Evolutionary conservation across 2,113 vertebrate species (phyloP).

Genomic region (Lasiurus cinereus): DNA sequence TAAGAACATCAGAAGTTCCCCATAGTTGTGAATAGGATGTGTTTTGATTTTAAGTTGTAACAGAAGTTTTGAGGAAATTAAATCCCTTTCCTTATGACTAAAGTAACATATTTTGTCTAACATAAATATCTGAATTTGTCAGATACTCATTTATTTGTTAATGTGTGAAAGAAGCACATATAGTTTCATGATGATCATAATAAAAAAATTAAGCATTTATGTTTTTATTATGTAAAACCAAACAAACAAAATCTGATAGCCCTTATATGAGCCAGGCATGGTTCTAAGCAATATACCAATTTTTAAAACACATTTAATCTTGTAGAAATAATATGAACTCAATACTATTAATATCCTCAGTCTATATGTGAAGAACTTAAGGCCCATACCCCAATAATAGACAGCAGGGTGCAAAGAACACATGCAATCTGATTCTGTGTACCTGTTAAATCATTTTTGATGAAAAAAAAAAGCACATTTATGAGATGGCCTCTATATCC

Average conservation of each 20-base stretch:
- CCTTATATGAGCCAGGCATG: not conserved
- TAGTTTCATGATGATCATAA: not conserved
- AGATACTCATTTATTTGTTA: not conserved
- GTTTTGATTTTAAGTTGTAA: not conserved
- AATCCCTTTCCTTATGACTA: not conserved
- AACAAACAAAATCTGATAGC: not conserved
- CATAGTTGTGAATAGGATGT: not conserved
- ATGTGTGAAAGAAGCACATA: not conserved
- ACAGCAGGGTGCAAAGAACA: not conserved
- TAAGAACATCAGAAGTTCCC: not conserved
- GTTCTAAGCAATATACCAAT: not conserved
- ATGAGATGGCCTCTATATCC: not conserved
- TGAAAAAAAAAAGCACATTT: not conserved
- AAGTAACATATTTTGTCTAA: not conserved
- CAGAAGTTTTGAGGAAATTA: not conserved
- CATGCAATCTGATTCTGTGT: not conserved
- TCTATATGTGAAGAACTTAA: not conserved
- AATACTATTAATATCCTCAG: not conserved
- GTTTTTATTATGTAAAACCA: slow-evolving; percentile 31
- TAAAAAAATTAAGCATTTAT: not conserved
- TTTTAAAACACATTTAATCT: not conserved
- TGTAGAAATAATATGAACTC: not conserved
- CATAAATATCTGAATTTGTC: slow-evolving; percentile 1
- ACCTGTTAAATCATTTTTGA: not conserved
- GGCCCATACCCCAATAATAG: not conserved